Percentiles rank a stretch among this genome's conserved stretches.
These are phyloP conservation scores for Xestia xanthographa DNA, from an alignment of 2,888 invertebrate species.

Conservation along the genomic window DNA sequence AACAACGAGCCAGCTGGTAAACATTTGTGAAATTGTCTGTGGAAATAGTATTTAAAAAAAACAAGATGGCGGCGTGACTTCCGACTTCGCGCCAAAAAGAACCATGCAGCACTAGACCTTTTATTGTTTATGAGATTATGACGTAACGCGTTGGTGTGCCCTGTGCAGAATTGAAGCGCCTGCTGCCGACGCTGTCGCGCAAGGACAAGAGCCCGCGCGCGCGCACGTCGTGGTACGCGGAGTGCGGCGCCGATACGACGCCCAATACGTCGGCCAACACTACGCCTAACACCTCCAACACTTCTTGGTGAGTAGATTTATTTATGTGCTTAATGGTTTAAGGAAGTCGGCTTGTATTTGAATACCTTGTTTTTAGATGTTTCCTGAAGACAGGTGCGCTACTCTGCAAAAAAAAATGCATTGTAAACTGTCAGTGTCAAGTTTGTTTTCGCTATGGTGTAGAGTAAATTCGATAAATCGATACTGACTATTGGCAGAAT, in stretches of 20 bases:
- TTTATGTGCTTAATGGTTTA: neutral
- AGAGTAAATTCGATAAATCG: too few species aligned
- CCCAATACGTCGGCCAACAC: constrained; percentile 79
- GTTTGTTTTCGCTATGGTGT: neutral
- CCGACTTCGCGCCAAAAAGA: neutral
- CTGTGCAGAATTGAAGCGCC: constrained; percentile 84
- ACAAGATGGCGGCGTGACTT: neutral
- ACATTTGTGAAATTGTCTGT: neutral
- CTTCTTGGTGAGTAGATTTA: constrained; percentile 83
- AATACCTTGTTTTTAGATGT: neutral
- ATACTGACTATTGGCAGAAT: neutral
- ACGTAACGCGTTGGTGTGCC: constrained; percentile 38
- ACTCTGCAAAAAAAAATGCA: neutral
- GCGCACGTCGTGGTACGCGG: constrained; percentile 93
- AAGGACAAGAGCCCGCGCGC: constrained; percentile 87
- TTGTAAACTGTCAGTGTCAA: neutral
- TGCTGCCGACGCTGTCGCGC: constrained; percentile 85
- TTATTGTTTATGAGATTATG: constrained; percentile 4
- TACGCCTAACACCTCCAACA: constrained; percentile 78
- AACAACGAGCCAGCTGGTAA: neutral
- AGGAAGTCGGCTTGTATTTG: constrained; percentile 1
- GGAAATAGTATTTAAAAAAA: neutral
- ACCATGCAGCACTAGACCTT: neutral
- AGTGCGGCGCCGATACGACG: constrained; percentile 89
- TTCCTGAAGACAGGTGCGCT: too few species aligned